Conservation (phyloP, 2,888 invertebrate species). For the Gymnosoma rotundatum region DNA sequence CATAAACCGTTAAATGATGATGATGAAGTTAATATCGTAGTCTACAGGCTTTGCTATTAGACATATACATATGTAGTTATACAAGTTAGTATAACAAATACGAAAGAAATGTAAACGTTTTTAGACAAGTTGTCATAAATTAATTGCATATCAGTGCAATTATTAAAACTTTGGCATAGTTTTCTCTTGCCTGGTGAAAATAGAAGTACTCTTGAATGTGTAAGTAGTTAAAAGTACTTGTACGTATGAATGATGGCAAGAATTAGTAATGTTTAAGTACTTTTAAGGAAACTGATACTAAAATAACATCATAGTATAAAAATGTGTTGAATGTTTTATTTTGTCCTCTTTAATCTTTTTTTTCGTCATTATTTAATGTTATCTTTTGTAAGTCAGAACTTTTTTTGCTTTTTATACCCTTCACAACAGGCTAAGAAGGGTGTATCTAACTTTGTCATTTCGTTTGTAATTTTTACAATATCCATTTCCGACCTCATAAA, state of each 20-base stretch:
- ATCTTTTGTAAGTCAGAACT: no score
- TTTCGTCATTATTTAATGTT: no score
- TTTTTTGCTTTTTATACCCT: no score
- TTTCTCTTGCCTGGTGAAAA: conserved; percentile 49
- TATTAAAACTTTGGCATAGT: conserved; percentile 75
- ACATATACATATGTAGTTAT: no score
- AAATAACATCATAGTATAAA: neutral
- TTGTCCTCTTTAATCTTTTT: neutral
- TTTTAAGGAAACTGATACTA: neutral
- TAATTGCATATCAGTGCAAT: conserved; percentile 79
- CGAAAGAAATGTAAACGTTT: conserved; percentile 13
- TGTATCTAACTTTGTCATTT: no score
- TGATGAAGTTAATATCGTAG: conserved; percentile 7
- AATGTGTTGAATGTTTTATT: neutral
- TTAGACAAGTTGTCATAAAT: conserved; percentile 77
- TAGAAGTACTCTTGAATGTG: conserved; percentile 2
- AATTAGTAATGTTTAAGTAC: neutral
- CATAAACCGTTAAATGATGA: conserved; percentile 20
- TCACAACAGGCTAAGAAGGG: no score
- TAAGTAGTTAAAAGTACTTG: conserved; percentile 10
- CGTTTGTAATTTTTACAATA: no score
- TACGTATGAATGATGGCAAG: neutral
- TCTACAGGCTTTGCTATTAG: neutral
- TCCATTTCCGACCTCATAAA: no score
- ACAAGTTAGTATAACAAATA: neutral